A percentile compares a stretch with the other conserved stretches of the same genome.
Evolutionary conservation across 30 jellyfish, hydroid and myxozoan species (phyloP).

Genomic region (Aurelia aurita complex sp. Pacific): DNA sequence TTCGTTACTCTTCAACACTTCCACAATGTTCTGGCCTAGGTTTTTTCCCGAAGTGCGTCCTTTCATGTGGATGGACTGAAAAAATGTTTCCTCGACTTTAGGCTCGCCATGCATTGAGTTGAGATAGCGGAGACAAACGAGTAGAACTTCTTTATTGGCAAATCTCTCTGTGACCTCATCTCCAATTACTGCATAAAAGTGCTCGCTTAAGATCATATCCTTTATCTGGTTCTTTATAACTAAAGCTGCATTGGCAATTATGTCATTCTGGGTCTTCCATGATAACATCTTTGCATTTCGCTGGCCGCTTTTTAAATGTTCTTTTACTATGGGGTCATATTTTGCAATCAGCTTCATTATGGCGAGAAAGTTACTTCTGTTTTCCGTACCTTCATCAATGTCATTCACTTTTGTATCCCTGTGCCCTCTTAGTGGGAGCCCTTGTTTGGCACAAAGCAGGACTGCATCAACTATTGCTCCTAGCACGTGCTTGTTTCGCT

Average conservation of each 20-base stretch:
- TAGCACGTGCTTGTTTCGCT: constrained; percentile 44
- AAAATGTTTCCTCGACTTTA: constrained; percentile 50
- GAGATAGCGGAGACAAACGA: constrained; percentile 50
- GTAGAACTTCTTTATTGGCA: constrained; percentile 51
- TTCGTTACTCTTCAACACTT: constrained; percentile 18
- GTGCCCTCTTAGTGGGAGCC: constrained; percentile 52
- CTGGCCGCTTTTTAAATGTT: constrained; percentile 53
- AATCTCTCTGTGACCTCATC: constrained; percentile 63
- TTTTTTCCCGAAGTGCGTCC: constrained; percentile 56
- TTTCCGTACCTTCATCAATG: constrained; percentile 39
- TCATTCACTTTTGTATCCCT: constrained; percentile 51
- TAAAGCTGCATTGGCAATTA: constrained; percentile 53
- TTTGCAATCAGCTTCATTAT: constrained; percentile 54
- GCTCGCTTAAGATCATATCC: constrained; percentile 32
- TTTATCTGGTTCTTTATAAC: constrained; percentile 37
- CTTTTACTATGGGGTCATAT: constrained; percentile 44
- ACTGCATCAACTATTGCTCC: constrained; percentile 51
- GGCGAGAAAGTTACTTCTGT: constrained; percentile 55
- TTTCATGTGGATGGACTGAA: constrained; percentile 35
- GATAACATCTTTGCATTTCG: constrained; percentile 61
- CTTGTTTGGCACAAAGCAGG: constrained; percentile 62
- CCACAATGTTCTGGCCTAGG: constrained; percentile 40
- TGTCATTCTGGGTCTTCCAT: constrained; percentile 46
- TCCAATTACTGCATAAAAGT: constrained; percentile 42
- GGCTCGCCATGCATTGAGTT: constrained; percentile 31